A percentile compares a stretch with the other conserved stretches of the same genome.
These are phyloP conservation scores for Macropodus opercularis DNA, from an alignment of 2,797 vertebrate species.

Conservation along the genomic window DNA sequence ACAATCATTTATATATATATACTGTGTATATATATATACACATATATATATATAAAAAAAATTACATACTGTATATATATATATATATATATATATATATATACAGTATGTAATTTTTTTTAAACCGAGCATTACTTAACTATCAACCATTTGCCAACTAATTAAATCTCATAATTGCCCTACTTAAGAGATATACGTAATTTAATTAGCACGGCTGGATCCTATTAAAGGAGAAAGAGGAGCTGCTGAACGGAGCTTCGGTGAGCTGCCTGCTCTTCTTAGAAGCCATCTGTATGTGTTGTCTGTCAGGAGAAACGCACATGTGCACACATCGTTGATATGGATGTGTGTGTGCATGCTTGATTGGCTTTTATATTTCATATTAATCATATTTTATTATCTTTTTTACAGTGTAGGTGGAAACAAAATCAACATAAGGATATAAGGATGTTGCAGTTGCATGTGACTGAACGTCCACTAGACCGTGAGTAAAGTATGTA, in stretches of 20 bases:
- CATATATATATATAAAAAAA: slow-evolving; percentile 28
- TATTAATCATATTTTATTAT: not conserved
- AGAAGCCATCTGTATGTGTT: slow-evolving; percentile 30
- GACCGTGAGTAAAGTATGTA: not conserved
- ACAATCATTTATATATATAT: no score
- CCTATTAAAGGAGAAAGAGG: slow-evolving; percentile 39
- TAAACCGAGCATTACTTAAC: slow-evolving; percentile 67
- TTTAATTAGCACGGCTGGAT: slow-evolving; percentile 63
- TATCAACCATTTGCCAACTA: slow-evolving; percentile 68
- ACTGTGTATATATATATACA: not conserved
- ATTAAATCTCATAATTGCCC: slow-evolving; percentile 78
- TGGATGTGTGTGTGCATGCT: not conserved
- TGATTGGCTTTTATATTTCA: no score
- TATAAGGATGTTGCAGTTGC: not conserved
- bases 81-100: no score
- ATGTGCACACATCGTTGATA: not conserved
- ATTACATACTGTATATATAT: no score
- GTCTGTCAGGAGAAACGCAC: slow-evolving; percentile 35
- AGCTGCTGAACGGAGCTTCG: slow-evolving; percentile 25
- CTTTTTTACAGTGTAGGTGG: not conserved
- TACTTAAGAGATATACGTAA: slow-evolving; percentile 69
- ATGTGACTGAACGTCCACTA: no score
- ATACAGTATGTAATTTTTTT: slow-evolving; percentile 46
- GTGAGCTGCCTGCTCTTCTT: slow-evolving; percentile 24
- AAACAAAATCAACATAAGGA: not conserved